Conservation (phyloP, 1,140 invertebrate species). For the Anastrepha obliqua region DNA sequence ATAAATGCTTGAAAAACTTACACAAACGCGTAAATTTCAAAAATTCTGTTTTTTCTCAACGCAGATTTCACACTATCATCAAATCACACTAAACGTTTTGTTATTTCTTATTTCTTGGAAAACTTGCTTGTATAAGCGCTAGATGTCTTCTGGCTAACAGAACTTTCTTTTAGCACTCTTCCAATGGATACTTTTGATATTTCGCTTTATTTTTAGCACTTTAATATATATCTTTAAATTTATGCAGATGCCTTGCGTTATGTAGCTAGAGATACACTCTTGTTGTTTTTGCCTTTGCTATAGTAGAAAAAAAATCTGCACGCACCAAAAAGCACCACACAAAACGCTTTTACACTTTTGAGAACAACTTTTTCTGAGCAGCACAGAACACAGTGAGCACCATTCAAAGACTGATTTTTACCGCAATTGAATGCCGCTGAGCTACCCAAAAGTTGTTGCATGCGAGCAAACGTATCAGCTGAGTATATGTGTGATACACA, state of each 20-base stretch:
- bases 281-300: neutral
- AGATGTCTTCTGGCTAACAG: neutral
- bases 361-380: neutral
- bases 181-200: neutral
- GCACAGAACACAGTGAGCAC: slow-evolving; percentile 24
- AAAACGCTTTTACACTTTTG: neutral
- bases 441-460: slow-evolving; percentile 27
- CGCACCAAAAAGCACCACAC: slow-evolving; percentile 39
- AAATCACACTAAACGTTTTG: neutral
- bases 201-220: slow-evolving; percentile 12
- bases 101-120: neutral
- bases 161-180: neutral
- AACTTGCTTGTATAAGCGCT: neutral
- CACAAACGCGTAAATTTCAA: neutral
- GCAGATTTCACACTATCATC: neutral
- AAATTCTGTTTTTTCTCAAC: neutral
- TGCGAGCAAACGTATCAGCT: neutral
- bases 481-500: neutral
- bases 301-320: slow-evolving; percentile 19
- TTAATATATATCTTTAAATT: neutral
- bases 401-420: slow-evolving; percentile 32
- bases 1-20: neutral
- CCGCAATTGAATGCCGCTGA: neutral
- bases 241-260: neutral
- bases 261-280: neutral